Conservation (phyloP, 2,797 vertebrate genomes). For the Amblyopsis hoosieri region DNA sequence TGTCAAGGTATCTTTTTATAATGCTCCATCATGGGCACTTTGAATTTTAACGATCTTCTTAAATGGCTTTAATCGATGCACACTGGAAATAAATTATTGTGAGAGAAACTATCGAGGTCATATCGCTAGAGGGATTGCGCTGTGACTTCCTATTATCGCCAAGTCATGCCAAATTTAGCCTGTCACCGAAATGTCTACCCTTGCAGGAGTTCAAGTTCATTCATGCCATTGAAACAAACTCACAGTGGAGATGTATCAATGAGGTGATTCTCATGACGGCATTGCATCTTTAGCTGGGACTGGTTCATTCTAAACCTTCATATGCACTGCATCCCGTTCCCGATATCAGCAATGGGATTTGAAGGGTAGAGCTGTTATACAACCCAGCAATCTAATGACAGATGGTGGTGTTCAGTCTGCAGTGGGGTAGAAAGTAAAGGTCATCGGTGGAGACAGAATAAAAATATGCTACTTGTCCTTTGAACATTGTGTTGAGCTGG, state of each 20-base stretch:
- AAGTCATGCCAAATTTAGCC: constrained; percentile 13
- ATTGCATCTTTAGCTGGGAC: constrained; percentile 5
- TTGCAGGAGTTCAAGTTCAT: constrained; percentile 23
- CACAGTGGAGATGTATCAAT: constrained; percentile 10
- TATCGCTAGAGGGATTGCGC: background rate
- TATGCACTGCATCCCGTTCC: constrained; percentile 40
- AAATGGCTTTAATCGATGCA: constrained; percentile 47
- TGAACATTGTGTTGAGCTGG: constrained; percentile 30
- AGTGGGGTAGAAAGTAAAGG: constrained; percentile 69
- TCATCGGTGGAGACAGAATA: constrained; percentile 34
- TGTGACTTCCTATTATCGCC: background rate
- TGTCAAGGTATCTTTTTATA: constrained; percentile 47
- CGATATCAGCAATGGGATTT: constrained; percentile 29
- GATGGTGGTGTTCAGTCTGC: constrained; percentile 71
- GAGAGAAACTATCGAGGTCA: constrained; percentile 20
- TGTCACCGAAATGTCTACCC: constrained; percentile 7
- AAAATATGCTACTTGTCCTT: constrained; percentile 36
- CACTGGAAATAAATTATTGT: constrained; percentile 28
- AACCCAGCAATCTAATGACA: constrained; percentile 49
- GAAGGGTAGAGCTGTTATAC: constrained; percentile 19
- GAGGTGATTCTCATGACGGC: constrained; percentile 22
- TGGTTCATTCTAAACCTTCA: background rate
- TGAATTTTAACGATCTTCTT: constrained; percentile 30
- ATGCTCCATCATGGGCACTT: constrained; percentile 38
- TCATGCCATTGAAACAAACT: constrained; percentile 7